phyloP scores from a whole-genome alignment of 2,888 invertebrate genomes.

The Exocentrus adspersus region DNA sequence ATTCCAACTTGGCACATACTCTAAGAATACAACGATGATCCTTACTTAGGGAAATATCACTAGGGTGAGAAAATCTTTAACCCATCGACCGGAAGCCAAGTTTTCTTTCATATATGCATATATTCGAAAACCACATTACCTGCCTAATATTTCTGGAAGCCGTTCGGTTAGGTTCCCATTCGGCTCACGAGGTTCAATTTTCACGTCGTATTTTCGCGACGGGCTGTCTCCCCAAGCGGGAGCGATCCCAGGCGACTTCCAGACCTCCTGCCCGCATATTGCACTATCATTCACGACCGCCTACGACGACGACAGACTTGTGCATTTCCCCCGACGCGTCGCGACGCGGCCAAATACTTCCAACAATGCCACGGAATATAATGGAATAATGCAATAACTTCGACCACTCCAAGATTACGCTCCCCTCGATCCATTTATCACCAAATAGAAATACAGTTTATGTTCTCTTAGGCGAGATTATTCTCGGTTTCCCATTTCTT shows the following conservation, averaged over 20 bases:
- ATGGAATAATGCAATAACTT: constrained; percentile 51
- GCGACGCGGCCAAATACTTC: constrained; percentile 50
- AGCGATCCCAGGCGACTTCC: constrained; percentile 45
- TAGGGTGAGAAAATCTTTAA: constrained; percentile 18
- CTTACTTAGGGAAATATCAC: background rate
- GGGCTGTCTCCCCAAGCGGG: constrained; percentile 44
- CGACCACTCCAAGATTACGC: constrained; percentile 31
- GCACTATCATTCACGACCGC: constrained; percentile 54
- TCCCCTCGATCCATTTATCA: constrained; percentile 15
- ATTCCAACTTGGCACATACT: no score
- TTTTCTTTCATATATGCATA: constrained; percentile 38
- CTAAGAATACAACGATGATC: background rate
- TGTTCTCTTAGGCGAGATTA: constrained; percentile 1
- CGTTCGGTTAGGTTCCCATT: constrained; percentile 46
- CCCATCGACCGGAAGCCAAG: constrained; percentile 38
- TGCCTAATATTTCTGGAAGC: constrained; percentile 44
- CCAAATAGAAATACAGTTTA: constrained; percentile 10
- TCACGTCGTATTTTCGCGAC: constrained; percentile 53
- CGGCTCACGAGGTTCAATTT: constrained; percentile 53
- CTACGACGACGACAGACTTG: constrained; percentile 28
- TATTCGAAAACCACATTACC: constrained; percentile 45
- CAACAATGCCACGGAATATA: constrained; percentile 46
- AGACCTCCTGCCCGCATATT: constrained; percentile 55
- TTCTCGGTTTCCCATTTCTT: constrained; percentile 8
- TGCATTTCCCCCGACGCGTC: constrained; percentile 53